phyloP scores from a whole-genome alignment of 1,140 invertebrate genomes.

The roundworm (Caenorhabditis elegans) region DNA sequence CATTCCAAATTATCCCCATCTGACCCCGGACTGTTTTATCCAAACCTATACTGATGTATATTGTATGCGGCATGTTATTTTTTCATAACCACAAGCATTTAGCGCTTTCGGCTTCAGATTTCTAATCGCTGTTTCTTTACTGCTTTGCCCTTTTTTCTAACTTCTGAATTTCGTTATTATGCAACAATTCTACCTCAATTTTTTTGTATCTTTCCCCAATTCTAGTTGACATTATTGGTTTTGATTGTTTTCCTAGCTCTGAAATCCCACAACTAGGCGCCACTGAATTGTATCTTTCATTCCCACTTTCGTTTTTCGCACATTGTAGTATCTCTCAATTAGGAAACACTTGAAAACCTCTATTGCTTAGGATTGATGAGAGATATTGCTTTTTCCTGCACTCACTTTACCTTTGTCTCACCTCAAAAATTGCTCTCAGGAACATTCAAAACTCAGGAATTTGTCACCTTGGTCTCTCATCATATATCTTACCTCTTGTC shows the following conservation, averaged over 20 bases:
- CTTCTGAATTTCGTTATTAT: constrained; percentile 14
- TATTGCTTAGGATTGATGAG: constrained; percentile 5
- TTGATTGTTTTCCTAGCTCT: constrained; percentile 19
- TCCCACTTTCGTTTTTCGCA: neutral
- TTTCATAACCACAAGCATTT: neutral
- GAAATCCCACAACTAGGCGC: constrained; percentile 11
- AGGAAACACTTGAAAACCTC: neutral
- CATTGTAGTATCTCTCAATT: neutral
- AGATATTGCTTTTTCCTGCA: constrained; percentile 29
- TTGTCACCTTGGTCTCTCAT: constrained; percentile 29
- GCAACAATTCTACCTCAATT: constrained; percentile 31
- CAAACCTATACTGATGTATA: neutral
- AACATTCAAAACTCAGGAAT: constrained; percentile 33
- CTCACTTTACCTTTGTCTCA: neutral
- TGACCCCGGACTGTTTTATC: neutral
- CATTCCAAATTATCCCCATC: constrained; percentile 16
- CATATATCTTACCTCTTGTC: constrained; percentile 33
- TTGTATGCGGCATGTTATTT: neutral
- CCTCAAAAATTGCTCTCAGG: constrained; percentile 7
- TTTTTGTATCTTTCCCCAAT: constrained; percentile 1
- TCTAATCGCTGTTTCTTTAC: constrained; percentile 20
- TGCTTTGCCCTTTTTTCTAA: neutral
- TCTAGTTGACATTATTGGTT: neutral
- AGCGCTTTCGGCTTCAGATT: constrained; percentile 26
- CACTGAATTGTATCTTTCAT: neutral